Evolutionary conservation across 2,888 invertebrate genomes (phyloP).

Genomic region (Lymantria dispar): DNA sequence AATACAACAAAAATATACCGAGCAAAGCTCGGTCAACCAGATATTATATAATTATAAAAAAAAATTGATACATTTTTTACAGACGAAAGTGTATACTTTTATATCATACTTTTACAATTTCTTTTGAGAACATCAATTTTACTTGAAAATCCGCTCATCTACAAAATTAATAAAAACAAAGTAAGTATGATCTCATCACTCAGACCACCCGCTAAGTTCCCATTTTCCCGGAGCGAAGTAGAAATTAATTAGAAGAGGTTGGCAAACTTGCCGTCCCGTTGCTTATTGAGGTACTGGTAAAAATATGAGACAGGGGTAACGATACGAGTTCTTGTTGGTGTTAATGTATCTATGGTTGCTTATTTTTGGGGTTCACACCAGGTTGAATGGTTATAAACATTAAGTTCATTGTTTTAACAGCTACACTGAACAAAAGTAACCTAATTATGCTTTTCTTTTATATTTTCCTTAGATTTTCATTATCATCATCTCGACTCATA

Average conservation of each 20-base stretch:
- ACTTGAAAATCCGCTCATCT: too few relatives aligned
- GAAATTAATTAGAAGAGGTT: constrained; percentile 79
- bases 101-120: neutral
- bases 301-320: constrained; percentile 68
- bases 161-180: neutral
- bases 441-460: too few relatives aligned
- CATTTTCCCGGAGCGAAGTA: constrained; percentile 69
- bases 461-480: too few relatives aligned
- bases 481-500: too few relatives aligned
- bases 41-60: too few relatives aligned
- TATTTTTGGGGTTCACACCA: constrained; percentile 9
- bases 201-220: constrained; percentile 37
- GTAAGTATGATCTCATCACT: constrained; percentile 12
- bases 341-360: constrained; percentile 23
- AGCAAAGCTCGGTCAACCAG: too few relatives aligned
- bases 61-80: too few relatives aligned
- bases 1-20: too few relatives aligned
- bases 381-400: neutral
- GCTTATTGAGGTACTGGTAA: constrained; percentile 73
- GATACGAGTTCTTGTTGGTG: constrained; percentile 29
- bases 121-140: too few relatives aligned
- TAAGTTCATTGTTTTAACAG: too few relatives aligned
- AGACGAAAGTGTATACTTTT: neutral
- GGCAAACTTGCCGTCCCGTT: constrained; percentile 67
- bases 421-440: too few relatives aligned